Conservation (phyloP, 2,797 vertebrate genomes). For the Morelia viridis region DNA sequence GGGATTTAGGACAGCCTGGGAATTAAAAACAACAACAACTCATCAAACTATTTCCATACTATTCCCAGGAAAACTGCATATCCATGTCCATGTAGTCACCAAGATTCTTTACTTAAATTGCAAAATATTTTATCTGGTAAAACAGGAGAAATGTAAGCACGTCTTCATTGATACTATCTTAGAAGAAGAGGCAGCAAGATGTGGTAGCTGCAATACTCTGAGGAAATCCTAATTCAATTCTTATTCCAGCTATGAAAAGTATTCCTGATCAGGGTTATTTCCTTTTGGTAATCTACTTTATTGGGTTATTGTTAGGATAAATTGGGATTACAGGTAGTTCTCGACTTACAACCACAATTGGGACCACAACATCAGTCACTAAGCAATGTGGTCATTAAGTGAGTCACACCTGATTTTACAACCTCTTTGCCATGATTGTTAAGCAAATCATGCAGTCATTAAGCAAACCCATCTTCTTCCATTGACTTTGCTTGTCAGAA, state of each 20-base stretch:
- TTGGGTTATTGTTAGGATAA: not conserved
- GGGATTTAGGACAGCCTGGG: not conserved
- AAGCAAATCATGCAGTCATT: too few relatives aligned
- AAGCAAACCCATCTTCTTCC: too few relatives aligned
- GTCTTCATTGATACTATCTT: not conserved
- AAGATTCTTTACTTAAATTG: not conserved
- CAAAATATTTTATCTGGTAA: not conserved
- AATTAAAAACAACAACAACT: not conserved
- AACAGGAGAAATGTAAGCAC: not conserved
- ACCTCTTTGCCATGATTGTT: too few relatives aligned
- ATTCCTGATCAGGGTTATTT: not conserved
- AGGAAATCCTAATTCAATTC: not conserved
- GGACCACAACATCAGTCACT: too few relatives aligned
- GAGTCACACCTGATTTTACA: too few relatives aligned
- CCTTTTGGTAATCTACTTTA: not conserved
- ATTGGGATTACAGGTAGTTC: not conserved
- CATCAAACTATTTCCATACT: not conserved
- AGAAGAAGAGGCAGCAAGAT: not conserved
- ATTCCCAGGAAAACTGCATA: not conserved
- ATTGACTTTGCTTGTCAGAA: too few relatives aligned
- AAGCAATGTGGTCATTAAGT: too few relatives aligned
- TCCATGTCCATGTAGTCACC: not conserved
- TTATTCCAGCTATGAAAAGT: not conserved
- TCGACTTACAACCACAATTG: too few relatives aligned
- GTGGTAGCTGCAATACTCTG: not conserved